Conservation (phyloP, 2,113 vertebrate species). For the Protobothrops flavoviridis region DNA sequence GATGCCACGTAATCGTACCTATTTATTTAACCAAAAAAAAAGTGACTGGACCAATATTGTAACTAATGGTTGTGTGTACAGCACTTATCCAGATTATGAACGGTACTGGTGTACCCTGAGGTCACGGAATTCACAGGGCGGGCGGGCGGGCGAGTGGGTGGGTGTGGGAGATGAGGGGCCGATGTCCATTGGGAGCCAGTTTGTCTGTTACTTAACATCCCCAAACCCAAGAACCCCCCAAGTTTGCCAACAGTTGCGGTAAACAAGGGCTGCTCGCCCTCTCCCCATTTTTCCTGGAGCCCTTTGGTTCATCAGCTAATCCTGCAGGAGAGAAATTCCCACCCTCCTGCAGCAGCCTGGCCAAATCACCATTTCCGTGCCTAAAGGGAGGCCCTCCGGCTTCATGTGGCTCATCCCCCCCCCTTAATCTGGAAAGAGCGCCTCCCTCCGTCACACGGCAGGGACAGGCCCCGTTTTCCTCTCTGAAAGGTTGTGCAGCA, state of each 20-base stretch:
- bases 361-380: neutral
- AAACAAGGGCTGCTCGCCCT: neutral
- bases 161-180: neutral
- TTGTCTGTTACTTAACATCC: too few relatives aligned
- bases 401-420: neutral
- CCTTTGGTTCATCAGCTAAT: neutral
- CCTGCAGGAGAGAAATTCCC: neutral
- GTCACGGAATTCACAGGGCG: constrained; percentile 22
- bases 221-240: neutral
- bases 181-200: neutral
- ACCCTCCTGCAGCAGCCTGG: neutral
- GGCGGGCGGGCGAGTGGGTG: neutral
- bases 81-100: constrained; percentile 51
- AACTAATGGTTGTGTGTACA: neutral
- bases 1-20: constrained; percentile 41
- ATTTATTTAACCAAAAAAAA: constrained; percentile 68
- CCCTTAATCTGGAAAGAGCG: neutral
- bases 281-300: neutral
- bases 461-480: neutral
- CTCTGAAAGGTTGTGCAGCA: neutral
- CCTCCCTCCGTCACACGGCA: neutral
- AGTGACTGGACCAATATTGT: constrained; percentile 13
- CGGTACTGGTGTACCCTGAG: constrained; percentile 60
- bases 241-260: neutral
- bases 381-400: neutral